phyloP scores from a whole-genome alignment of 2,113 vertebrate species.

The Lucifuga dentata region DNA sequence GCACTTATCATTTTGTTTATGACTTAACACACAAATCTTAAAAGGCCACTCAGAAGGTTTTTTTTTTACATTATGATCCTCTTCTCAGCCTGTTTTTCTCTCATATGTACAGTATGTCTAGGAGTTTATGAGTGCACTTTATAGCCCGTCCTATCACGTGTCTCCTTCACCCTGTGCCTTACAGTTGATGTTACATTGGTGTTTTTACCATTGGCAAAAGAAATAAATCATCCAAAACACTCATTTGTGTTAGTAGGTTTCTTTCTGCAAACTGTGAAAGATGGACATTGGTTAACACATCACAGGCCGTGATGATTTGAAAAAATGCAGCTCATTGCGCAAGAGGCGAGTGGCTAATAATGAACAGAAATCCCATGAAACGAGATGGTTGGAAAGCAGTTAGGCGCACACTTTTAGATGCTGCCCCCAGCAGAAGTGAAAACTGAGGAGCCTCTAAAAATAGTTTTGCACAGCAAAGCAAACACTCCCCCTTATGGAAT shows the following conservation, averaged over 20 bases:
- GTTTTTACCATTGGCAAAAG: slow-evolving; percentile 30
- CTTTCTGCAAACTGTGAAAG: slow-evolving; percentile 19
- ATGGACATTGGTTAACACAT: background rate
- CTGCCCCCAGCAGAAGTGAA: slow-evolving; percentile 36
- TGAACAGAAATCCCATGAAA: background rate
- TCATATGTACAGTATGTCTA: slow-evolving; percentile 1
- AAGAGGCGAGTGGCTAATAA: background rate
- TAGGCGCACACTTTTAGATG: background rate
- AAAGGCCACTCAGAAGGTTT: background rate
- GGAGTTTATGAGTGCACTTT: slow-evolving; percentile 25
- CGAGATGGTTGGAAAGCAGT: background rate
- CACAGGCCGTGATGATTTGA: background rate
- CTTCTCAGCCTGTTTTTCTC: slow-evolving; percentile 39
- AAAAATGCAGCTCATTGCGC: background rate
- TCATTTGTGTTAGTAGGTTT: slow-evolving; percentile 25
- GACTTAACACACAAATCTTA: slow-evolving; percentile 23
- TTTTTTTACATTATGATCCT: slow-evolving; percentile 21
- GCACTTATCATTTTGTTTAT: slow-evolving; percentile 51
- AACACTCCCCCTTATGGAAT: slow-evolving; percentile 45
- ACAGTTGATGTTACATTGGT: slow-evolving; percentile 39
- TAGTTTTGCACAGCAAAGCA: slow-evolving; percentile 48
- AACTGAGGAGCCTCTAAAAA: slow-evolving; percentile 68
- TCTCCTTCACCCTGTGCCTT: slow-evolving; percentile 31
- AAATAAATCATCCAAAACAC: slow-evolving; percentile 54
- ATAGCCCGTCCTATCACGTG: slow-evolving; percentile 11